Conservation (phyloP, 2,888 invertebrate species). For the Ethmia dodecea region DNA sequence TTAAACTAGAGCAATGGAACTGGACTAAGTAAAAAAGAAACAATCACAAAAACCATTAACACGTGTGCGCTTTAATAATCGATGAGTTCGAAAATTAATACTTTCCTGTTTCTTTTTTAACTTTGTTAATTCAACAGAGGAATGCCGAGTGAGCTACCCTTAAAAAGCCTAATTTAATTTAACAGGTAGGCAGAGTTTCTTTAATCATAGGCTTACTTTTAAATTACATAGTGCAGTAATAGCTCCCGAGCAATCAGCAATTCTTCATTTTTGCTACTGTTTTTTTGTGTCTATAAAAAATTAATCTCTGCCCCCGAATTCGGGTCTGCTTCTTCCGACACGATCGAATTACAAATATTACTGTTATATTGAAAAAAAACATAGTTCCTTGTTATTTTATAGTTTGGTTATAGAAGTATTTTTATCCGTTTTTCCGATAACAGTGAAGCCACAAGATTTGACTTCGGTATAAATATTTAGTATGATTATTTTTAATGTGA, state of each 20-base stretch:
- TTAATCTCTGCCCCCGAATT: slow-evolving; percentile 28
- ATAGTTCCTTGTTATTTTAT: too few relatives aligned
- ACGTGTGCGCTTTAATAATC: slow-evolving; percentile 59
- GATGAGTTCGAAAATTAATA: slow-evolving; percentile 62
- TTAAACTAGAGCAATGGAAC: too few relatives aligned
- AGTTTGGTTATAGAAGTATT: too few relatives aligned
- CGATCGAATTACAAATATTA: slow-evolving; percentile 10
- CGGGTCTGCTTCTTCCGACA: slow-evolving; percentile 35
- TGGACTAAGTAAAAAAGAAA: slow-evolving; percentile 30
- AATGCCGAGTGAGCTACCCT: slow-evolving; percentile 64
- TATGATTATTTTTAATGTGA: too few relatives aligned
- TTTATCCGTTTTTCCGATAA: too few relatives aligned
- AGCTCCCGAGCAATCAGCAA: slow-evolving; percentile 71
- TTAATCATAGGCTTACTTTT: slow-evolving; percentile 71
- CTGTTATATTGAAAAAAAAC: background rate
- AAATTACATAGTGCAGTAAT: slow-evolving; percentile 71
- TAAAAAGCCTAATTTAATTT: slow-evolving; percentile 77
- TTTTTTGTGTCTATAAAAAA: slow-evolving; percentile 55
- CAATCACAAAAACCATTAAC: slow-evolving; percentile 58
- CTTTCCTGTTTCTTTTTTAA: slow-evolving; percentile 49
- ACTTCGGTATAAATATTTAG: too few relatives aligned
- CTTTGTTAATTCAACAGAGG: slow-evolving; percentile 47
- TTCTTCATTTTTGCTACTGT: slow-evolving; percentile 72
- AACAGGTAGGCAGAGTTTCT: slow-evolving; percentile 73
- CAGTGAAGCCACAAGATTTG: too few relatives aligned